Conservation (phyloP, 2,797 vertebrate species). For the Lithobates sylvaticus region DNA sequence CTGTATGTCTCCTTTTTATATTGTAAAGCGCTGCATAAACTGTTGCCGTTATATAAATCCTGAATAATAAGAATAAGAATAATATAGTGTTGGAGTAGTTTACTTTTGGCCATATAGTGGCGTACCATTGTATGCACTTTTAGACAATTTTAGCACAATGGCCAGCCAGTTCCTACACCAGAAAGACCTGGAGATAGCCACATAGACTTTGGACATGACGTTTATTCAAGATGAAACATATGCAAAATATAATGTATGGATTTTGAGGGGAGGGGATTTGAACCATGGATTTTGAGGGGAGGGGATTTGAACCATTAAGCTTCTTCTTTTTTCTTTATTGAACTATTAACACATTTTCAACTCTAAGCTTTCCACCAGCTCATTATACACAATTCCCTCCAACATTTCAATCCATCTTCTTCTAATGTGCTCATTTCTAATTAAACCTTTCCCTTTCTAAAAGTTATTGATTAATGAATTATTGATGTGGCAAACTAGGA, state of each 20-base stretch:
- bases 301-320: neutral
- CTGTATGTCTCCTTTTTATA: too few species aligned
- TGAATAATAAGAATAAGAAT: too few species aligned
- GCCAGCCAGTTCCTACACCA: neutral
- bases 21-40: too few species aligned
- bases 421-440: neutral
- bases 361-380: neutral
- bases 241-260: too few species aligned
- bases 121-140: neutral
- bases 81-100: too few species aligned
- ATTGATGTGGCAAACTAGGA: conserved; percentile 6
- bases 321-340: too few species aligned
- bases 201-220: neutral
- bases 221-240: neutral
- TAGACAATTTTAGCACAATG: neutral
- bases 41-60: too few species aligned
- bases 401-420: neutral
- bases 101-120: too few species aligned
- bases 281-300: neutral
- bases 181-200: neutral
- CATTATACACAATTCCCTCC: neutral
- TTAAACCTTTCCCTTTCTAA: conserved; percentile 12
- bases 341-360: too few species aligned
- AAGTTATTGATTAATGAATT: neutral
- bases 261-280: neutral